Percentiles rank a stretch among this genome's conserved stretches.
Conservation (phyloP, 2,888 invertebrate species). For the Cerastis leucographa region DNA sequence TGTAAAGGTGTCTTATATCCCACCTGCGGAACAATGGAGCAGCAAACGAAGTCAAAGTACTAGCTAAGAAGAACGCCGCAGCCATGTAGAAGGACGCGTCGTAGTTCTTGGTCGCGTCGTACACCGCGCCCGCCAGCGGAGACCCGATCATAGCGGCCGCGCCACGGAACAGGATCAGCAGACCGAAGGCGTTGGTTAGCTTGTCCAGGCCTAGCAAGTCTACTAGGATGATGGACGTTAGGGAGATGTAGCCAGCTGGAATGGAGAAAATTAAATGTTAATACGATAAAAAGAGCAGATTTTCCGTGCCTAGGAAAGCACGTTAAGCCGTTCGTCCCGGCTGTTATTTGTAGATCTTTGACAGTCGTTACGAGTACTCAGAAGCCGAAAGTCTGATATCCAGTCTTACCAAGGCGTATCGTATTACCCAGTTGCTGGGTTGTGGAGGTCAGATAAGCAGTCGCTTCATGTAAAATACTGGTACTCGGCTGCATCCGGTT, state of each 20-base stretch:
- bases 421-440: too few relatives aligned
- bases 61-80: conserved; percentile 95
- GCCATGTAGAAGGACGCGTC: conserved; percentile 98
- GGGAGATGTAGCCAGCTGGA: conserved; percentile 98
- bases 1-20: background rate
- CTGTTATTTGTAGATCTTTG: too few relatives aligned
- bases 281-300: background rate
- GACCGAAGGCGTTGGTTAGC: conserved; percentile 98
- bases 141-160: conserved; percentile 97
- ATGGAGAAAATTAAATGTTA: background rate
- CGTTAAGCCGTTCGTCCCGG: too few relatives aligned
- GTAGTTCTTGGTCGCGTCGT: conserved; percentile 96
- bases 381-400: too few relatives aligned
- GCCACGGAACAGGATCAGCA: conserved; percentile 98
- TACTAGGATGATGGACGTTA: conserved; percentile 99
- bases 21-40: conserved; percentile 93
- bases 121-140: conserved; percentile 96
- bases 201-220: conserved; percentile 98
- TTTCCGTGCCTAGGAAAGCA: too few relatives aligned
- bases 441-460: too few relatives aligned
- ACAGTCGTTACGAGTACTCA: too few relatives aligned
- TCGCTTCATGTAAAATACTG: too few relatives aligned
- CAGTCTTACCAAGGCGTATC: too few relatives aligned
- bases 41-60: conserved; percentile 96
- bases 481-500: too few relatives aligned